Conservation (phyloP, 2,113 vertebrate species). For the Clupea harengus region DNA sequence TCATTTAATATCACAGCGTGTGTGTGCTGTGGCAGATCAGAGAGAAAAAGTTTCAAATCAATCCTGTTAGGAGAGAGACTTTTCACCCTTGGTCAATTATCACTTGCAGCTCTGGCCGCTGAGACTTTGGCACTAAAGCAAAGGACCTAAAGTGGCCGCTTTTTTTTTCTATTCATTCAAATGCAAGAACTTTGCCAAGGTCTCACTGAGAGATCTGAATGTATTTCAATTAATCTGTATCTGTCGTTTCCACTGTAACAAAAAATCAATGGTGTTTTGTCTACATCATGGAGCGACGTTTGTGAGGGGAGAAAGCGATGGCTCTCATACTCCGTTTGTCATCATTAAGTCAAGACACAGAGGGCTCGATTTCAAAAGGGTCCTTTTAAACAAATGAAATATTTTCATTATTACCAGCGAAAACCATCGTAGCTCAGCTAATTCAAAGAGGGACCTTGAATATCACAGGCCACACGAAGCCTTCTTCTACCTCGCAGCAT, state of each 20-base stretch:
- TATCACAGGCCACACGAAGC: background rate
- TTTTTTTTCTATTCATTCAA: constrained; percentile 15
- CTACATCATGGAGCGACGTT: background rate
- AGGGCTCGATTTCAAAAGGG: background rate
- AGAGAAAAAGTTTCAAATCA: background rate
- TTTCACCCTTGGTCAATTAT: background rate
- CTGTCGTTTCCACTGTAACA: constrained; percentile 43
- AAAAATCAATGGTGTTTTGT: constrained; percentile 28
- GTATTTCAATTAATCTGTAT: constrained; percentile 52
- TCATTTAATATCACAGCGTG: background rate
- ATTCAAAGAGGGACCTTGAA: background rate
- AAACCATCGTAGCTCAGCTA: background rate
- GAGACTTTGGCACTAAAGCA: background rate
- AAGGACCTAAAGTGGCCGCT: constrained; percentile 14
- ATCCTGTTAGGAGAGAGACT: background rate
- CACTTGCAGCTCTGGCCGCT: background rate
- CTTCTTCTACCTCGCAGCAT: background rate
- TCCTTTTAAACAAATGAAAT: background rate
- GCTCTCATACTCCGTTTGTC: background rate
- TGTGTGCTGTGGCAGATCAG: background rate
- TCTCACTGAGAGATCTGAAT: constrained; percentile 43
- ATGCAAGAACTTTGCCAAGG: constrained; percentile 47
- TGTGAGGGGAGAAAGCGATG: background rate
- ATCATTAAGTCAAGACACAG: background rate
- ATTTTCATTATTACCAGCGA: background rate